Conservation (phyloP, 2,888 invertebrate species). For the Himalopsyche kuldschensis region DNA sequence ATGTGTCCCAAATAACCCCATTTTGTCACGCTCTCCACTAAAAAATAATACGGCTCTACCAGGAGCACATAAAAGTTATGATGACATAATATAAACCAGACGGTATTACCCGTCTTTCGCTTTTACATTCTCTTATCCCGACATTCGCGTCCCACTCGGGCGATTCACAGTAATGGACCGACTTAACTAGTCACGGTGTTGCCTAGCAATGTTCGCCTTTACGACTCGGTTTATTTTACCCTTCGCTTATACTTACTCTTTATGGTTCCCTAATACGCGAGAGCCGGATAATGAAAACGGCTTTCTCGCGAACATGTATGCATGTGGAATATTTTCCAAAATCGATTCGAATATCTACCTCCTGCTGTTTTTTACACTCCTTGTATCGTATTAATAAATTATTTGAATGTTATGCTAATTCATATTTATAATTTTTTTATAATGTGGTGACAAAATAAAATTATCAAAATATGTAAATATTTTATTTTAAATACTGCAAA, state of each 20-base stretch:
- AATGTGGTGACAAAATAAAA: no score
- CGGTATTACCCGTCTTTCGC: not conserved
- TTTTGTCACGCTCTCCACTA: not conserved
- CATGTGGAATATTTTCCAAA: not conserved
- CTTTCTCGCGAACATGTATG: not conserved
- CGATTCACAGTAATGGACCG: conserved; percentile 14
- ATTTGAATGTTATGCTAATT: no score
- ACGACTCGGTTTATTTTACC: conserved; percentile 28
- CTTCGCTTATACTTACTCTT: conserved; percentile 15
- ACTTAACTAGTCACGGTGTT: conserved; percentile 13
- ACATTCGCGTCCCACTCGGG: not conserved
- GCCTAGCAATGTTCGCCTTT: conserved; percentile 19
- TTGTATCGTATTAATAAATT: not conserved
- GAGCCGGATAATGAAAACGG: conserved; percentile 30
- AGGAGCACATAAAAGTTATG: not conserved
- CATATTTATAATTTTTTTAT: no score
- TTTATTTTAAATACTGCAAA: no score
- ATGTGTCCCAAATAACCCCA: not conserved
- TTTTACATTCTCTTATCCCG: not conserved
- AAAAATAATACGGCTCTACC: not conserved
- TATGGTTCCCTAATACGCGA: conserved; percentile 21
- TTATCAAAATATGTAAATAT: no score
- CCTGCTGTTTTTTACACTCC: not conserved
- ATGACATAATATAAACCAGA: not conserved
- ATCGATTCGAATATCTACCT: not conserved